Evolutionary conservation across 2,888 invertebrate species (phyloP).

Genomic region (Agrochola lychnidis): DNA sequence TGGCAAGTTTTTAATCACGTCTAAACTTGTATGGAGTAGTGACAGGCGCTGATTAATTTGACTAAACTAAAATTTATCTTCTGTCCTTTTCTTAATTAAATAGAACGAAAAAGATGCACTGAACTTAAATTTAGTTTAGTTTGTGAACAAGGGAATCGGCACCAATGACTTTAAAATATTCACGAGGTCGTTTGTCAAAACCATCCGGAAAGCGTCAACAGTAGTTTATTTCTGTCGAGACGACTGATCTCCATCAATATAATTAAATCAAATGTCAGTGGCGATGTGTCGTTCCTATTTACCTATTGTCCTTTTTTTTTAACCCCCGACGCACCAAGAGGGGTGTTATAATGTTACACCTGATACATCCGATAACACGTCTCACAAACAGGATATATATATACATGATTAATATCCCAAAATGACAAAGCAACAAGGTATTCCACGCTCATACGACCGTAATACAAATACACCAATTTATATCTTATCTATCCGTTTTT

Average conservation of each 20-base stretch:
- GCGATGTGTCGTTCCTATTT: neutral
- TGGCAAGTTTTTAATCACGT: too few species aligned
- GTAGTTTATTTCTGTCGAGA: neutral
- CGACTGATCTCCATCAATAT: neutral
- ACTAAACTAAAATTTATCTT: too few species aligned
- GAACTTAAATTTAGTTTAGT: too few species aligned
- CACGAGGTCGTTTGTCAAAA: neutral
- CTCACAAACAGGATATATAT: constrained; percentile 8
- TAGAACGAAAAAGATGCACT: too few species aligned
- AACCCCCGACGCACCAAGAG: too few species aligned
- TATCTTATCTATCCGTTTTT: constrained; percentile 68
- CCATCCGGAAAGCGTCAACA: neutral
- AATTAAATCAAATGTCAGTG: neutral
- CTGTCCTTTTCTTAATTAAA: too few species aligned
- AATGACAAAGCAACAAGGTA: constrained; percentile 23
- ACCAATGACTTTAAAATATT: neutral
- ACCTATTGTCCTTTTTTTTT: too few species aligned
- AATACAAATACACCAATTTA: constrained; percentile 35
- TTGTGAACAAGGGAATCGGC: too few species aligned
- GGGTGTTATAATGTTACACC: neutral
- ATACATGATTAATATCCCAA: constrained; percentile 14
- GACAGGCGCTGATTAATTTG: too few species aligned
- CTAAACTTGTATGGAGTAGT: too few species aligned
- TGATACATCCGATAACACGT: neutral
- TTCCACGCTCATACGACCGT: constrained; percentile 27